Evolutionary conservation across 2,888 invertebrate genomes (phyloP).

Genomic region (Junonia oenone): DNA sequence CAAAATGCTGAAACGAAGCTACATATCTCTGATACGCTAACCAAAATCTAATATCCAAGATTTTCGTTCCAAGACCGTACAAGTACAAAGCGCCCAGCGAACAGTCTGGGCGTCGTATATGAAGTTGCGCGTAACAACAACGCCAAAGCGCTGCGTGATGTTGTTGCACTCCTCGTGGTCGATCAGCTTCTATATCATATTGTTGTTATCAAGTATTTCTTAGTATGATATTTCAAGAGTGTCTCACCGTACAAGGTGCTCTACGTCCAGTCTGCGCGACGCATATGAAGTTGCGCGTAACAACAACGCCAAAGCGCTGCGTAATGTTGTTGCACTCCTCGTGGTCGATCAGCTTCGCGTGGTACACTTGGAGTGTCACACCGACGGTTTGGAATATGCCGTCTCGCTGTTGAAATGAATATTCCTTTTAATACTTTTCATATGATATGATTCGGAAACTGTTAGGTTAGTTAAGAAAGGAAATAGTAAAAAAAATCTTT

Average conservation of each 20-base stretch:
- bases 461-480: too few relatives aligned
- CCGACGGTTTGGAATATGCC: slow-evolving; percentile 45
- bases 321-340: slow-evolving; percentile 60
- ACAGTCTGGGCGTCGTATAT: slow-evolving; percentile 59
- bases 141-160: slow-evolving; percentile 54
- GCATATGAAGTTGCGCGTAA: slow-evolving; percentile 60
- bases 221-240: too few relatives aligned
- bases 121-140: slow-evolving; percentile 54
- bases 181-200: slow-evolving; percentile 44
- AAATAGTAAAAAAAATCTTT: too few relatives aligned
- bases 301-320: slow-evolving; percentile 50
- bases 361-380: slow-evolving; percentile 51
- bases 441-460: too few relatives aligned
- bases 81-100: slow-evolving; percentile 59
- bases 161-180: slow-evolving; percentile 53
- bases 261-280: slow-evolving; percentile 50
- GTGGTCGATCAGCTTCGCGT: slow-evolving; percentile 45
- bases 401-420: slow-evolving; percentile 48
- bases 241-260: slow-evolving; percentile 66
- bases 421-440: not conserved
- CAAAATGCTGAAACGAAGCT: too few relatives aligned
- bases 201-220: too few relatives aligned
- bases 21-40: too few relatives aligned
- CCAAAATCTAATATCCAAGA: too few relatives aligned
- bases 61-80: too few relatives aligned